Evolutionary conservation across 2,797 vertebrate genomes (phyloP).

Genomic region (Fundulus diaphanus): DNA sequence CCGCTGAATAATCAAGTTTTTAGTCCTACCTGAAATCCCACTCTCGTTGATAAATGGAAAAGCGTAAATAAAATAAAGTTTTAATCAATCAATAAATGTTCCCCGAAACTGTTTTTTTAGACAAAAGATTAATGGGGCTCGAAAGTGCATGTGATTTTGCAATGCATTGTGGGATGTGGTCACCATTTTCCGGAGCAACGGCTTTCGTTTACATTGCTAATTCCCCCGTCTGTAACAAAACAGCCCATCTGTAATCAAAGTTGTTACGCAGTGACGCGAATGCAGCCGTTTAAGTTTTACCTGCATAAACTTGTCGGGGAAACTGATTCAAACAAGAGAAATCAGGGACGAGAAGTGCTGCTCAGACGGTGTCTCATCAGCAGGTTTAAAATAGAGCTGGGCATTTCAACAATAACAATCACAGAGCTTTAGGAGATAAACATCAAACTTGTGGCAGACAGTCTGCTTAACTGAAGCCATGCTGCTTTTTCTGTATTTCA

Average conservation of each 20-base stretch:
- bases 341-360: neutral
- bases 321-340: neutral
- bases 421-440: neutral
- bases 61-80: too few species aligned
- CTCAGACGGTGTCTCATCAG: neutral
- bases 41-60: neutral
- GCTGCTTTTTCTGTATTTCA: neutral
- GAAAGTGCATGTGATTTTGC: too few species aligned
- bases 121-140: neutral
- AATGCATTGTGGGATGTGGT: too few species aligned
- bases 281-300: neutral
- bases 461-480: too few species aligned
- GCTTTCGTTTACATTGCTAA: too few species aligned
- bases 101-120: neutral
- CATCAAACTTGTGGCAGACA: too few species aligned
- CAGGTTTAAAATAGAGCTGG: neutral
- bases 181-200: too few species aligned
- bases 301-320: neutral
- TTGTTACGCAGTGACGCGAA: neutral
- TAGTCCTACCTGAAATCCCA: neutral
- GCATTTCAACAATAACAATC: neutral
- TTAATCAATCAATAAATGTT: too few species aligned
- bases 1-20: neutral
- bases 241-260: neutral
- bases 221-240: too few species aligned